A percentile compares a stretch with the other conserved stretches of the same genome.
These are phyloP conservation scores for Deilephila porcellus DNA, from an alignment of 2,888 invertebrate species.

Conservation along the genomic window DNA sequence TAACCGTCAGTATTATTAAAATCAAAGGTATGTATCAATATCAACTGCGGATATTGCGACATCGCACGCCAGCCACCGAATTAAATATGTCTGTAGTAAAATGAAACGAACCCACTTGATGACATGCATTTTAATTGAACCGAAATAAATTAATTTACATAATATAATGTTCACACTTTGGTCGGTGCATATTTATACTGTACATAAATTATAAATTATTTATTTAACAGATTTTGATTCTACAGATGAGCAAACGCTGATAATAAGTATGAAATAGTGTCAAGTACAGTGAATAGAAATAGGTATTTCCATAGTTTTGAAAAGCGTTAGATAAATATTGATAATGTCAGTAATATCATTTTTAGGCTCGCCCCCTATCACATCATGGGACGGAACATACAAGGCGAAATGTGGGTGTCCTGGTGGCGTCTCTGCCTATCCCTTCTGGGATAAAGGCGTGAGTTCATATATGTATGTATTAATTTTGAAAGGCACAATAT, in stretches of 20 bases:
- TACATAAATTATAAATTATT: neutral
- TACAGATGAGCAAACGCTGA: neutral
- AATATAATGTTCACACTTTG: neutral
- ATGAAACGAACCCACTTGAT: neutral
- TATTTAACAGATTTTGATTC: neutral
- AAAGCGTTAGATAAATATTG: no score
- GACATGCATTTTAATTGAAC: slow-evolving; percentile 9
- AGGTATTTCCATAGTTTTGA: no score
- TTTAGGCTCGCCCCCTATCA: no score
- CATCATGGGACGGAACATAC: no score
- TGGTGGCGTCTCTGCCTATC: no score
- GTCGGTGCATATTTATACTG: neutral
- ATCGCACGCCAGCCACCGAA: neutral
- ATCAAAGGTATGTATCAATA: neutral
- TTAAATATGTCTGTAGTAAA: neutral
- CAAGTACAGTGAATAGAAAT: no score
- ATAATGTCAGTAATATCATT: no score
- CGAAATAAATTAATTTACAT: slow-evolving; percentile 2
- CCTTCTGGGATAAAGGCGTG: no score
- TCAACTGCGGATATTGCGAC: neutral
- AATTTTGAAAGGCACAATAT: no score
- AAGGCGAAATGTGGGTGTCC: no score
- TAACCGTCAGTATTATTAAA: neutral
- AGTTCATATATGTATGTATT: no score
- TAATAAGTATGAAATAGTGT: no score